Percentiles rank a stretch among this genome's conserved stretches.
These are phyloP conservation scores for Rhadinocentrus ornatus DNA, from an alignment of 2,797 vertebrate species.

Conservation along the genomic window DNA sequence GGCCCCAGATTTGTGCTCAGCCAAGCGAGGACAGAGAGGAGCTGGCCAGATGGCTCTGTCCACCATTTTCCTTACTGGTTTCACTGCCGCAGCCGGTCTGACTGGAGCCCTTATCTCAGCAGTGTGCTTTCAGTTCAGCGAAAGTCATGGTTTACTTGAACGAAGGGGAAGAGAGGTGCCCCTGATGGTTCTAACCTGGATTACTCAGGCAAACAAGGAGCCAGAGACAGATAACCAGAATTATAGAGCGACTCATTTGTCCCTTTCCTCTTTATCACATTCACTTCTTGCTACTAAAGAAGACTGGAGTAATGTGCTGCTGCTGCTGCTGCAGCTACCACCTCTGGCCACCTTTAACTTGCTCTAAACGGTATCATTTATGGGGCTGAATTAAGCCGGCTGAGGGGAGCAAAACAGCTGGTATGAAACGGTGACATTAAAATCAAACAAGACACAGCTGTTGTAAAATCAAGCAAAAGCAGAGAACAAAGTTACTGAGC, in stretches of 20 bases:
- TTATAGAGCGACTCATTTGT: constrained; percentile 53
- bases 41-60: constrained; percentile 77
- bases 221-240: constrained; percentile 72
- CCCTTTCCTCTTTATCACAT: constrained; percentile 59
- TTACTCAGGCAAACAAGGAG: constrained; percentile 68
- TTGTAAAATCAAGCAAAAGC: constrained; percentile 22
- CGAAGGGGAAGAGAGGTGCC: constrained; percentile 35
- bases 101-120: constrained; percentile 74
- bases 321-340: constrained; percentile 6
- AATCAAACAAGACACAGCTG: constrained; percentile 27
- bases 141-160: constrained; percentile 69
- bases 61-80: constrained; percentile 70
- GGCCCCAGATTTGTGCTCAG: constrained; percentile 70
- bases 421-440: constrained; percentile 10
- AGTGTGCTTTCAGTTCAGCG: constrained; percentile 62
- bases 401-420: constrained; percentile 30
- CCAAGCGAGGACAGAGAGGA: constrained; percentile 67
- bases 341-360: constrained; percentile 32
- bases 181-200: constrained; percentile 64
- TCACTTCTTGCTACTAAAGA: constrained; percentile 30
- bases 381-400: constrained; percentile 33
- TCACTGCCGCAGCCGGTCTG: constrained; percentile 56
- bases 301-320: constrained; percentile 12
- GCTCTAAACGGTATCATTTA: constrained; percentile 51
- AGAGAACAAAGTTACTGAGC: constrained; percentile 5